phyloP scores from a whole-genome alignment of 1,140 invertebrate genomes.

The Saccostrea glomerata region DNA sequence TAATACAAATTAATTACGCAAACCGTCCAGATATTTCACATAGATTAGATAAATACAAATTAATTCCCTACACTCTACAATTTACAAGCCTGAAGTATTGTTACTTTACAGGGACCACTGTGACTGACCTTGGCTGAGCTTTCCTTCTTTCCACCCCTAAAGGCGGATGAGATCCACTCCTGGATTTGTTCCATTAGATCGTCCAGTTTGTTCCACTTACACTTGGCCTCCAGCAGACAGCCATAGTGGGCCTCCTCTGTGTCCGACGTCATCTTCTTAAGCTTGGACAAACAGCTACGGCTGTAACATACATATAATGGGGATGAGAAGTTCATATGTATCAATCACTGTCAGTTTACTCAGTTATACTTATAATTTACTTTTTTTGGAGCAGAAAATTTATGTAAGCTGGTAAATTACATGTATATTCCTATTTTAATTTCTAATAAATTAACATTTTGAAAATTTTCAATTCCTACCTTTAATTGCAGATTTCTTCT shows the following conservation, averaged over 20 bases:
- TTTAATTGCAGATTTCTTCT: too few species aligned
- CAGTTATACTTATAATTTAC: neutral
- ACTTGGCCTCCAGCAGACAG: slow-evolving; percentile 65
- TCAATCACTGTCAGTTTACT: too few species aligned
- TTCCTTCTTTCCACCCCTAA: neutral
- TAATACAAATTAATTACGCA: too few species aligned
- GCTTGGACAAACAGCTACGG: slow-evolving; percentile 62
- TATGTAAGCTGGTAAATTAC: neutral
- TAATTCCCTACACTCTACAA: too few species aligned
- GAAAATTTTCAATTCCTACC: too few species aligned
- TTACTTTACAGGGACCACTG: neutral
- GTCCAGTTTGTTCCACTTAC: slow-evolving; percentile 66
- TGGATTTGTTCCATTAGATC: slow-evolving; percentile 66
- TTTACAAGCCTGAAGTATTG: too few species aligned
- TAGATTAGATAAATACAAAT: too few species aligned
- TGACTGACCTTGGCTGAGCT: neutral
- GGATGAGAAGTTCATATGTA: too few species aligned
- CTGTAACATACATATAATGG: slow-evolving; percentile 51
- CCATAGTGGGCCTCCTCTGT: slow-evolving; percentile 54
- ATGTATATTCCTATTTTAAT: neutral
- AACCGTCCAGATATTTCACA: too few species aligned
- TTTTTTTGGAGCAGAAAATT: too few species aligned
- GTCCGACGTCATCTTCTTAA: slow-evolving; percentile 57
- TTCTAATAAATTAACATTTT: neutral
- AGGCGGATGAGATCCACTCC: slow-evolving; percentile 59